Conservation (phyloP, 2,888 invertebrate genomes). For the Cantharis lateralis region DNA sequence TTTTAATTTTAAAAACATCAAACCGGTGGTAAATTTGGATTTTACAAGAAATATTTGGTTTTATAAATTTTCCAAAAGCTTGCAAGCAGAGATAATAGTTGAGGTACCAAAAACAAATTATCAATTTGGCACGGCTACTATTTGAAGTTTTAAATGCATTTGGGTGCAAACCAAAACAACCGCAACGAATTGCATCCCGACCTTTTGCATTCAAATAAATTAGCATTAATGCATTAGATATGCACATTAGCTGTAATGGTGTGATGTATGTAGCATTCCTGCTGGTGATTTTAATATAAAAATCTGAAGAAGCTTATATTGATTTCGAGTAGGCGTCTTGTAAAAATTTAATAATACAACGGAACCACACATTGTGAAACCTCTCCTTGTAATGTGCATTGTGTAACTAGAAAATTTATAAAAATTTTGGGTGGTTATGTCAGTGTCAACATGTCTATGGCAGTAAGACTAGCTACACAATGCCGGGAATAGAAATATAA, state of each 20-base stretch:
- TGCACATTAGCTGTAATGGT: not conserved
- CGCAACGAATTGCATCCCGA: not conserved
- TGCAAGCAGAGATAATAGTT: not conserved
- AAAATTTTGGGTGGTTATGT: slow-evolving; percentile 24
- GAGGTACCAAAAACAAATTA: no score
- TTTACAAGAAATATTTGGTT: not conserved
- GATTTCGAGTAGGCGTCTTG: not conserved
- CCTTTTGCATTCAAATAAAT: not conserved
- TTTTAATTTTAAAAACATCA: not conserved
- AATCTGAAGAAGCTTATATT: not conserved
- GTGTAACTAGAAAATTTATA: not conserved
- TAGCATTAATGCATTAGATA: not conserved
- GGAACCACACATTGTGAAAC: not conserved
- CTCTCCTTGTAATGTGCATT: not conserved
- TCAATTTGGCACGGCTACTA: not conserved
- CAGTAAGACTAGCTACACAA: slow-evolving; percentile 28
- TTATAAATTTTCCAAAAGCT: not conserved
- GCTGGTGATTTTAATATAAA: not conserved
- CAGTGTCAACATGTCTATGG: slow-evolving; percentile 31
- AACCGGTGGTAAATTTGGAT: not conserved
- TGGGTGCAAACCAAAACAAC: not conserved
- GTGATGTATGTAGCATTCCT: not conserved
- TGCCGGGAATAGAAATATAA: slow-evolving; percentile 35
- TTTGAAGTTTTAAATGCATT: not conserved
- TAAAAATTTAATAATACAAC: not conserved